A percentile compares a stretch with the other conserved stretches of the same genome.
Conservation (phyloP, 1,140 invertebrate genomes). For the Potamilus streckersoni region DNA sequence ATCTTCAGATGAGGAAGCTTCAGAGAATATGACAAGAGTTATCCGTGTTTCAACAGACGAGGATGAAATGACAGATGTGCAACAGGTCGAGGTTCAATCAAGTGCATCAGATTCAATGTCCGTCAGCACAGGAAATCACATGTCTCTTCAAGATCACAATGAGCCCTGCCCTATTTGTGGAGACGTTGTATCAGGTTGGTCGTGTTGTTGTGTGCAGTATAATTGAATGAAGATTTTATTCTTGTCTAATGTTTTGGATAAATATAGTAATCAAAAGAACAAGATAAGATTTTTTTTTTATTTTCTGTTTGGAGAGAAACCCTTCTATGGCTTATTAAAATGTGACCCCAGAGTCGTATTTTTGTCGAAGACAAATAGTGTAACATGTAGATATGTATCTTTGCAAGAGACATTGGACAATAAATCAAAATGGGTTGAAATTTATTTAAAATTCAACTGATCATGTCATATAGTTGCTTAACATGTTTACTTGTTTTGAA, state of each 20-base stretch:
- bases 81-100: slow-evolving; percentile 11
- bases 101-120: slow-evolving; percentile 1
- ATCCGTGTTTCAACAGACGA: slow-evolving; percentile 3
- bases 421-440: too few species aligned
- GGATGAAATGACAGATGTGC: slow-evolving; percentile 8
- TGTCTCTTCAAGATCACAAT: neutral
- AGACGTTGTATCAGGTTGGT: slow-evolving; percentile 57
- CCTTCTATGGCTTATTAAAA: neutral
- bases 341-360: neutral
- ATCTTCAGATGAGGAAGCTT: neutral
- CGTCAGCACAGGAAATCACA: slow-evolving; percentile 4
- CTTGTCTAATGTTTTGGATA: neutral
- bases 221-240: neutral
- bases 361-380: neutral
- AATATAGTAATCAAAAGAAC: neutral
- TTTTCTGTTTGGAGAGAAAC: neutral
- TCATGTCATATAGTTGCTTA: too few species aligned
- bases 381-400: neutral
- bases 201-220: neutral
- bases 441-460: too few species aligned
- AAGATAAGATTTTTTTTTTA: neutral
- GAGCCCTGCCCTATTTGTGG: slow-evolving; percentile 56
- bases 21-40: slow-evolving; percentile 1
- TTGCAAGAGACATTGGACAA: too few species aligned
- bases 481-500: too few species aligned